phyloP scores from a whole-genome alignment of 2,797 vertebrate genomes.

The Phrynocephalus vlangalii region DNA sequence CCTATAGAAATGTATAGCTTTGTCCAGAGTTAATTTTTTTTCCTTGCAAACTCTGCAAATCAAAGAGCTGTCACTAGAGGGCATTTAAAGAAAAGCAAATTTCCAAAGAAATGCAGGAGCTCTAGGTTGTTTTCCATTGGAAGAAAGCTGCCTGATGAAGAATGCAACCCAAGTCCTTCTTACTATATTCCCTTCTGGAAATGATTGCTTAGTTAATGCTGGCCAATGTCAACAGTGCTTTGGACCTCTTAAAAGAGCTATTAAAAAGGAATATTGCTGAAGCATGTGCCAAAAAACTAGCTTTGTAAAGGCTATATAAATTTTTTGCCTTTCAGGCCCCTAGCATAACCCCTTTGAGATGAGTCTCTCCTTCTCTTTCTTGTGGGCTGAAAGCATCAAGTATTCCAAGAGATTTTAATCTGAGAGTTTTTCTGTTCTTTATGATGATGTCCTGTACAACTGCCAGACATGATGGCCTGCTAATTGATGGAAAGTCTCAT shows the following conservation, averaged over 20 bases:
- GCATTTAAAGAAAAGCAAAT: constrained; percentile 20
- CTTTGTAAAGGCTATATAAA: constrained; percentile 44
- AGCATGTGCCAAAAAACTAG: constrained; percentile 23
- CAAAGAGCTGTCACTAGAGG: constrained; percentile 35
- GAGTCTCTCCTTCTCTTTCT: neutral
- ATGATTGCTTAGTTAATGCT: constrained; percentile 34
- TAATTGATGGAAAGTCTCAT: neutral
- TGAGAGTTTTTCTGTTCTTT: too few species aligned
- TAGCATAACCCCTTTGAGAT: constrained; percentile 18
- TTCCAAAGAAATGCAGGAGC: neutral
- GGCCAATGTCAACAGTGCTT: constrained; percentile 40
- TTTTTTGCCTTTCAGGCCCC: rapidly evolving
- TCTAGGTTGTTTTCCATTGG: neutral
- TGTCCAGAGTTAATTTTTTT: neutral
- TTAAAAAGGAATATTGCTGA: constrained; percentile 13
- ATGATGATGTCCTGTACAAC: too few species aligned
- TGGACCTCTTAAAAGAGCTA: constrained; percentile 28
- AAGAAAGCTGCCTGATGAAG: constrained; percentile 1
- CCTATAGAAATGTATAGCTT: neutral
- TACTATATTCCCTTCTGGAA: neutral
- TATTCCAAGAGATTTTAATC: too few species aligned
- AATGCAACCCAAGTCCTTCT: neutral
- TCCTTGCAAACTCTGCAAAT: neutral
- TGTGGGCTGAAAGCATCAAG: neutral
- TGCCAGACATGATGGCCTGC: neutral